Percentiles rank a stretch among this genome's conserved stretches.
phyloP scores from a whole-genome alignment of 1,140 invertebrate species.

The Cydia splendana region DNA sequence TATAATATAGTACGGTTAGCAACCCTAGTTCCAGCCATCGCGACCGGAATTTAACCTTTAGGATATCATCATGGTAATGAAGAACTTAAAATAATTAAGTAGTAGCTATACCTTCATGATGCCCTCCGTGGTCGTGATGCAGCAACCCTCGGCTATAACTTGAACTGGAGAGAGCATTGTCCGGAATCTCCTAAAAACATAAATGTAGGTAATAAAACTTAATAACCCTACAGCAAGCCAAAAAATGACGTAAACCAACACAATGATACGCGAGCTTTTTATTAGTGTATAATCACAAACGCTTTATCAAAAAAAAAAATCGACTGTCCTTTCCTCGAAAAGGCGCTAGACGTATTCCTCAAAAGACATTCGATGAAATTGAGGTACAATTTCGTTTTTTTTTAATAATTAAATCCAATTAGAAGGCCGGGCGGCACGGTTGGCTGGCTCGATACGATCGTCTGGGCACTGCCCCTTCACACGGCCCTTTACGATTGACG shows the following conservation, averaged over 20 bases:
- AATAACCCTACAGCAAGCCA: no score
- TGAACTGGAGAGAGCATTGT: slow-evolving; percentile 57
- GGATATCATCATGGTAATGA: no score
- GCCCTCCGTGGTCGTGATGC: slow-evolving; percentile 56
- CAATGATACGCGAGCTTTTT: no score
- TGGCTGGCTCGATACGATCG: slow-evolving; percentile 47
- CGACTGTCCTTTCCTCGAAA: neutral
- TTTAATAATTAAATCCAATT: slow-evolving; percentile 60
- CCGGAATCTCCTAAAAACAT: slow-evolving; percentile 52
- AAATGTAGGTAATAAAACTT: no score
- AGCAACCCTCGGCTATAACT: slow-evolving; percentile 58
- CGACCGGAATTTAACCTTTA: no score
- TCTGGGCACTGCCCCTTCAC: slow-evolving; percentile 42
- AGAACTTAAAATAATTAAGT: no score
- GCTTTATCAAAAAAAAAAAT: neutral
- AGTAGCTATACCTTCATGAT: slow-evolving; percentile 2
- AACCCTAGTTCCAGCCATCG: no score
- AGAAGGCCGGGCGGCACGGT: slow-evolving; percentile 47
- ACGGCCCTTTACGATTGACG: slow-evolving; percentile 48
- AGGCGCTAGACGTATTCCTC: neutral
- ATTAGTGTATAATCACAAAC: neutral
- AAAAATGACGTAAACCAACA: no score
- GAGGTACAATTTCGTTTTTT: slow-evolving; percentile 21
- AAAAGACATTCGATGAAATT: slow-evolving; percentile 29
- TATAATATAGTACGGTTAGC: no score